These are phyloP conservation scores for Parapristionchus giblindavisi DNA, from an alignment of 2,888 invertebrate genomes.

Conservation along the genomic window DNA sequence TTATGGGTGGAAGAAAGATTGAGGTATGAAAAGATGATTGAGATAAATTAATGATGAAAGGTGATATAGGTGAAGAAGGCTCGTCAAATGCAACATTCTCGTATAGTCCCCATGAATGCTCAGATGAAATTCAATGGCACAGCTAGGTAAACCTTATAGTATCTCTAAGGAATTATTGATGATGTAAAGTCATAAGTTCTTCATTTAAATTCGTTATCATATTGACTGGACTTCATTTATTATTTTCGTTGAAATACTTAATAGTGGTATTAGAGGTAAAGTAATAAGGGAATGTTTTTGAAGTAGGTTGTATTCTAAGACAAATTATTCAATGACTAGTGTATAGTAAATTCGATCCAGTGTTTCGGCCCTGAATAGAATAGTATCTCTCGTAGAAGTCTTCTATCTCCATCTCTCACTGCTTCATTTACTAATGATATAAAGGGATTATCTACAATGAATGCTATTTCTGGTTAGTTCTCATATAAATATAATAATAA, in stretches of 20 bases:
- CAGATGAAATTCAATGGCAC: neutral
- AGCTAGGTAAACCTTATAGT: neutral
- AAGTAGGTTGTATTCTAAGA: no score
- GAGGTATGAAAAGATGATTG: conserved; percentile 5
- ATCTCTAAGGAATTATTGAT: neutral
- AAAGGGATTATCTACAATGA: no score
- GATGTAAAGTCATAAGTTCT: neutral
- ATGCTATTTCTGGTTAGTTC: no score
- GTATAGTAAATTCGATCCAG: no score
- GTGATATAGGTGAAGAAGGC: conserved; percentile 31
- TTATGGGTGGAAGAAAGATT: conserved; percentile 38
- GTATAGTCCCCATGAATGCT: neutral
- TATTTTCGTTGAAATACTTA: no score
- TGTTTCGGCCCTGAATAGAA: no score
- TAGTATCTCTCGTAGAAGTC: conserved; percentile 21
- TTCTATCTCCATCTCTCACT: conserved; percentile 27
- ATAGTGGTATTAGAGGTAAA: no score
- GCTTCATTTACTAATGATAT: neutral
- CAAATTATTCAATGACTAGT: no score
- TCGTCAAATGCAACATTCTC: conserved; percentile 30
- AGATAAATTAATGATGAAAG: neutral
- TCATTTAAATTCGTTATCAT: no score
- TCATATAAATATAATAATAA: no score
- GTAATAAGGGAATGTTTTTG: no score
- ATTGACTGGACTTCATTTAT: no score